These are phyloP conservation scores for Eulemur rubriventer DNA, from an alignment of 2,797 vertebrate genomes.

Conservation along the genomic window DNA sequence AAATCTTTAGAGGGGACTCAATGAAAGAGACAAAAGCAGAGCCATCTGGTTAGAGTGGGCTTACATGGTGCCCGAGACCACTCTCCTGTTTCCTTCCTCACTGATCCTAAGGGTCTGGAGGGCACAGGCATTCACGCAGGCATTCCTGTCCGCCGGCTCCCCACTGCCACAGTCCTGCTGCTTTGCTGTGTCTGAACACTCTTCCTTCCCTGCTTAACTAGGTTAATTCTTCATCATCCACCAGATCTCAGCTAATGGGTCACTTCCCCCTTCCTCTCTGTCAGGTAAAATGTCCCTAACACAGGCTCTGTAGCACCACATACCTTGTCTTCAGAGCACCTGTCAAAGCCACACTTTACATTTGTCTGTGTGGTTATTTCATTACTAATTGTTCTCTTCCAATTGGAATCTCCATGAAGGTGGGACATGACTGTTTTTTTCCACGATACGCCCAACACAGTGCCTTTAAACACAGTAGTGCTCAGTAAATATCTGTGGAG, in stretches of 20 bases:
- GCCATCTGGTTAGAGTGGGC: not conserved
- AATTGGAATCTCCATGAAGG: not conserved
- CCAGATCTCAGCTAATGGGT: not conserved
- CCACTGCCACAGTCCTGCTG: not conserved
- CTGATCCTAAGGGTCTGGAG: not conserved
- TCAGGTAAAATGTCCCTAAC: not conserved
- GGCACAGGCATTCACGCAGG: not conserved
- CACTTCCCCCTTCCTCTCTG: not conserved
- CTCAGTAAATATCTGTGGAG: not conserved
- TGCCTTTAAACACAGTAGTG: not conserved
- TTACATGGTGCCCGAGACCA: not conserved
- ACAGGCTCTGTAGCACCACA: not conserved
- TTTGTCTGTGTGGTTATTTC: not conserved
- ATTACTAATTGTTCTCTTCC: not conserved
- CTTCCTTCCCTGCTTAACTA: not conserved
- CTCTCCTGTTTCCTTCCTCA: not conserved
- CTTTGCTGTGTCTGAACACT: not conserved
- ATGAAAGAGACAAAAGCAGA: slow-evolving; percentile 18
- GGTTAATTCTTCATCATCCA: not conserved
- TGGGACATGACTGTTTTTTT: not conserved
- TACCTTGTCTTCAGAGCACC: not conserved
- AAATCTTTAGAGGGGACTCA: not conserved
- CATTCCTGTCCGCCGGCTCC: not conserved
- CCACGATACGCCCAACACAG: not conserved
- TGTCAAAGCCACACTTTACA: not conserved